Evolutionary conservation across 1,140 invertebrate species (phyloP), one percentile per base, ranked within the genome.

Genomic region (Drosophila bifasciata): DNA sequence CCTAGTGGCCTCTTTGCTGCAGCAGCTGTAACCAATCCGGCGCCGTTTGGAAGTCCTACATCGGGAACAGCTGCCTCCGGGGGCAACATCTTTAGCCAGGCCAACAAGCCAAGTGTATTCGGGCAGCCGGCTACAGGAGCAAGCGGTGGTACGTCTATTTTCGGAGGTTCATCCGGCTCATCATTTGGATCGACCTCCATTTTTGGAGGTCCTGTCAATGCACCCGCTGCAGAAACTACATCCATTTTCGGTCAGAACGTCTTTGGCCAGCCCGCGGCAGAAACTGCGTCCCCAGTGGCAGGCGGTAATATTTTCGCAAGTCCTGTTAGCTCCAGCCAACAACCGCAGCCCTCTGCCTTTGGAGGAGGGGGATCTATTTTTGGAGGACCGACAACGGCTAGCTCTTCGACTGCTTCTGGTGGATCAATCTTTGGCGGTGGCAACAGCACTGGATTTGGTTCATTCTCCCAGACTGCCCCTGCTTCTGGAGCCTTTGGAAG

Each of bases 371-470:
- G 71, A 25, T 85, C 86, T 0, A 76, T 88, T 21, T 91, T 91
- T 55, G 86, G 83, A 7, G 62, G 68, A 1, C 19, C 77, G 8
- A 21, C 88, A 3, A 55, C 56, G 13, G 11, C 81, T 1, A 0
- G 58, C 11, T 44, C 80, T 1, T 9, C 71, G 23, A 32, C 56
- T 9, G 53, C 69, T 9, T 66, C 64, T 0, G 86, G 90, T 0
- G 90, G 86, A 5, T 91, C 89, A 0, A 81, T 91, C 11, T 91
- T 91, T 74, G 83, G 89, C 23, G 84, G 72, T 19, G 79, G 89
- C 51, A 73, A 13, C 23, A 91, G 69, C 66, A 44, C 66, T 15
- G 66, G 79, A n/a, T 91, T 91, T 58, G 90, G 90, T 28, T 79
- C 91, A 15, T 91, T 92, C 15, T 81, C 84, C 32, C 92, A 92